Evolutionary conservation across 2,113 vertebrate species (phyloP), one percentile per base, ranked within the genome.

Genomic region (Calyptomena viridis): DNA sequence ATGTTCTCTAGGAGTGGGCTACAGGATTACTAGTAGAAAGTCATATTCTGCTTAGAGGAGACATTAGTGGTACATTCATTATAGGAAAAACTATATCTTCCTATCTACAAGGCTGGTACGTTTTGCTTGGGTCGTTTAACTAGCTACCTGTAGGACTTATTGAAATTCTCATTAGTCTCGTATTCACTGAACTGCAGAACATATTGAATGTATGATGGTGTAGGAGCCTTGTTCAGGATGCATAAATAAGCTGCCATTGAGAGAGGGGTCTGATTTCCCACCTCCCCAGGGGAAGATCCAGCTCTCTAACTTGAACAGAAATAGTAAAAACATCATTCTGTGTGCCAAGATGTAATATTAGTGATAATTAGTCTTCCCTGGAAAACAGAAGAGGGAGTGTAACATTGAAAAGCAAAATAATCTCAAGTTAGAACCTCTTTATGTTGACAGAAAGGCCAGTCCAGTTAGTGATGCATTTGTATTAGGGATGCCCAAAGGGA

Each of bases 61-160:
- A 78, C 5, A 5, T 81, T 95, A 77, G 72, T 3, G 12, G 47
- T 68, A 63, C 52, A 28, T 72, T 82, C 33, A 35, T 86, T 79
- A 76, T 4, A 75, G 30, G 14, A 39, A 40, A 64, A 83, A 86
- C 42, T 93, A 20, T 25, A 49, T 78, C 79, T 89, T 84, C 35
- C 46, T 50, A 9, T 80, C 77, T 90, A 66, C 59, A 69, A 95
- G 64, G 33, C 66, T 80, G 55, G 25, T 73, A 39, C 0, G 1
- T 91, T 53, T 72, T 82, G 15, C 62, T 75, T 58, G 79, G 52
- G 14, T 89, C 83, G 87, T 94, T 93, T 89, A 89, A 90, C 64
- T 56, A 1, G 3, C 22, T 74, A 59, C 56, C 16, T 76, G 12
- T 28, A 31, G 67, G 60, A 49, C 31, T 88, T 40, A 46, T 37